Base-by-base conservation (phyloP, 2,888 invertebrate genomes). In the Aphidius colemani region DNA sequence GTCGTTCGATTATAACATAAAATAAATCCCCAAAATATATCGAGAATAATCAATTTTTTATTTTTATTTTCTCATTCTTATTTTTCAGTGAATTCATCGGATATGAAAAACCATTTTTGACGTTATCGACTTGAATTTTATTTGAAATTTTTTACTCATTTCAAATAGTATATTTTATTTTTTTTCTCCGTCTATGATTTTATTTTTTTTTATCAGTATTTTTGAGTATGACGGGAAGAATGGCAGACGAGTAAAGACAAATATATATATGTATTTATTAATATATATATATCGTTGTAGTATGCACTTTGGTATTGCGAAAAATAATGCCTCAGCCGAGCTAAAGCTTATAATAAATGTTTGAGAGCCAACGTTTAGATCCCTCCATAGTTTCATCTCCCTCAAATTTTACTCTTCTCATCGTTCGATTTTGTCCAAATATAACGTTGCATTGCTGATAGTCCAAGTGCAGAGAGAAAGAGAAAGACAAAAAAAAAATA, bases 381-480 rank as follows among this genome's bases (percentile, higher is more conserved):
- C 59, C 51, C 59, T 57, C 63, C 18, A 61, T 57, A 59, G 55
- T 44, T 60, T 43, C 9, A 48, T 13, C 49, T 41, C 41, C 67
- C 59, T 45, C 53, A 48, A 65, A 67, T 57, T 68, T 69, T 67
- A 51, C 49, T 58, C 61, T 61, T 65, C 64, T 70, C 71, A 68
- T 67, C 69, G 71, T 76, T 81, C 80, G 80, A 81, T 81, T 80
- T 78, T 78, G 76, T 79, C 76, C 77, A 78, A 80, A 80, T 80
- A 81, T 78, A 80, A 79, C 78, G 79, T 75, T 72, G 73, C 74
- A 74, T 64, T 68, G 64, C 66, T 56, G 65, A 66, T 56, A 64
- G 66, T 50, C 60, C 61, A 67, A 43, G 53, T 43, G 59, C 5
- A 64, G 63, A 59, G 63, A 62, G 68, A 60, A 53, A 48, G 63